Base-by-base conservation (phyloP, 2,797 vertebrate genomes). In the Squalus acanthias region DNA sequence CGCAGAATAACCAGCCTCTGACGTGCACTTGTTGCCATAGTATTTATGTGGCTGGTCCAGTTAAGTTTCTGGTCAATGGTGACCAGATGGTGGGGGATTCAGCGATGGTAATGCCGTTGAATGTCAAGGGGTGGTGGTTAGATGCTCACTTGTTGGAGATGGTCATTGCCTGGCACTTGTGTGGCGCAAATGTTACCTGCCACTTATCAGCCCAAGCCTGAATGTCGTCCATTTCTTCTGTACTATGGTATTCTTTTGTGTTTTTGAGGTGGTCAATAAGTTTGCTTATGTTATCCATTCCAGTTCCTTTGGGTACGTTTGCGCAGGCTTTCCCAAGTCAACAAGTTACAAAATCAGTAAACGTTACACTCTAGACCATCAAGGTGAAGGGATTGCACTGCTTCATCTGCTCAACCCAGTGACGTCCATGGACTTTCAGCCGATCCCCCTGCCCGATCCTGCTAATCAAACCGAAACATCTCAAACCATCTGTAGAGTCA, bases 401-500 rank as follows among this genome's bases (percentile, higher is more conserved):
- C 91, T 69, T n/a, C n/a, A 9, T 22, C 91, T 93, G 63, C 13
- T 20, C 15, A 39, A 63, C 2, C 17, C 63, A 22, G 91, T 93
- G 17, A 6, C n/a, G 22, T 46, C 22, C 63, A 46, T 0, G 1
- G 5, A 22, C 63, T 39, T 93, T 24, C 91, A 93, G 63, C 91
- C 91, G 20, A 67, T 93, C n/a, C 33, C 63, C 20, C 63, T 93
- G n/a, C 91, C 91, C 6, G 17, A 67, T 65, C 20, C n/a, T 67
- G 20, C 22, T 7, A 39, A 67, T 67, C 33, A 67, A 67, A 93
- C 17, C 22, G 91, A 93, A 93, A 93, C 91, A 93, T 8, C 15
- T 67, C 91, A 93, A 93, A 93, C 63, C n/a, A 67, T 17, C 91
- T 69, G 91, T 22, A 46, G 65, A 93, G n/a, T 93, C 20, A 39